Percentiles rank a stretch among this genome's conserved stretches.
Conservation (phyloP, 2,113 vertebrate genomes). For the Percina caprodes region DNA sequence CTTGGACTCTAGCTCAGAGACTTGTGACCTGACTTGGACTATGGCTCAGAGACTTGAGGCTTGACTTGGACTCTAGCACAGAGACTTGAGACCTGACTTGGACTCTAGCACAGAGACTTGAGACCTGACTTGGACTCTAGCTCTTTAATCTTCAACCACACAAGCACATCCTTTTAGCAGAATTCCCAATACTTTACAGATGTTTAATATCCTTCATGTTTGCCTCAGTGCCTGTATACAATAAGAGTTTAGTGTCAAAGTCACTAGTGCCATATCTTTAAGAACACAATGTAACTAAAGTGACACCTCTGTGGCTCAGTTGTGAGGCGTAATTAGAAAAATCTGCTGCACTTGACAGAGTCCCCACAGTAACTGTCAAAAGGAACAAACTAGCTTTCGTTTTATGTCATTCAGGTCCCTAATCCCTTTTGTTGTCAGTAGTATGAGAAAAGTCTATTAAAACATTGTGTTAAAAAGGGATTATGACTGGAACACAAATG, state of each 20-base stretch:
- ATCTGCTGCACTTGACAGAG: slow-evolving; percentile 28
- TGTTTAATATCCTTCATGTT: not conserved
- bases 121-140: no score
- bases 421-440: not conserved
- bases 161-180: not conserved
- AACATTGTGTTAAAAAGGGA: no score
- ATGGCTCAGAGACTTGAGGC: no score
- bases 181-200: not conserved
- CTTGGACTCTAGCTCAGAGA: no score
- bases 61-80: no score
- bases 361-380: slow-evolving; percentile 12
- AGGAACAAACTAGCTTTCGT: not conserved
- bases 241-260: slow-evolving; percentile 6
- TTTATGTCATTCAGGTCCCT: not conserved
- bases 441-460: not conserved
- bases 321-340: slow-evolving; percentile 37
- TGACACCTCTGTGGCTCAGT: slow-evolving; percentile 23
- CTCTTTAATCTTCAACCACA: not conserved
- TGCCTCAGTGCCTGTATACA: not conserved
- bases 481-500: not conserved
- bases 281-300: slow-evolving; percentile 11
- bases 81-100: no score
- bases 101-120: no score
- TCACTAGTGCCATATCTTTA: not conserved
- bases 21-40: no score